phyloP scores from a whole-genome alignment of 2,797 vertebrate genomes.

The Pangasius krempfi region DNA sequence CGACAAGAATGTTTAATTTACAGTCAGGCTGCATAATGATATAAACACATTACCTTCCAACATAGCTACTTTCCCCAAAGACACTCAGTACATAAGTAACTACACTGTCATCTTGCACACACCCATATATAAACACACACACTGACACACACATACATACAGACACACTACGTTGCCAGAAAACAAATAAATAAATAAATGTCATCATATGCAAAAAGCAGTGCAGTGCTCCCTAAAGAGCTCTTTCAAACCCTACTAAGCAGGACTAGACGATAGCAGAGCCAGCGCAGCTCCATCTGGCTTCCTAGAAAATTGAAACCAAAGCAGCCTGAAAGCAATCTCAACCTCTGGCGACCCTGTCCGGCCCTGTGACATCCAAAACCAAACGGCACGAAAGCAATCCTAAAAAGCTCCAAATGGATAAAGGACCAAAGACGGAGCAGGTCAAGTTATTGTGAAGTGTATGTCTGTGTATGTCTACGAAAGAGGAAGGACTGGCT shows the following conservation, averaged over 20 bases:
- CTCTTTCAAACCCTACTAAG: slow-evolving; percentile 21
- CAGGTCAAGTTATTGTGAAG: slow-evolving; percentile 21
- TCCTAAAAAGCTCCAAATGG: slow-evolving; percentile 23
- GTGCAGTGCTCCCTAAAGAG: slow-evolving; percentile 30
- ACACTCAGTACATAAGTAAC: slow-evolving; percentile 41
- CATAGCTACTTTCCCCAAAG: slow-evolving; percentile 32
- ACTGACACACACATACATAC: background rate
- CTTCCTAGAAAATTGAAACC: slow-evolving; percentile 41
- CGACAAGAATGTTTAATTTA: slow-evolving; percentile 37
- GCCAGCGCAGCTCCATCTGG: slow-evolving; percentile 31
- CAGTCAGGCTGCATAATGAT: slow-evolving; percentile 41
- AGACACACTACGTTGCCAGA: background rate
- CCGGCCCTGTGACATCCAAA: slow-evolving; percentile 15
- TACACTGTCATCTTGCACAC: background rate
- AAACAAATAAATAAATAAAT: background rate
- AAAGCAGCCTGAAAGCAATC: slow-evolving; percentile 43
- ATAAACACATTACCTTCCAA: slow-evolving; percentile 53
- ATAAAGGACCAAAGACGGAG: background rate
- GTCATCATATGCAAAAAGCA: slow-evolving; percentile 1
- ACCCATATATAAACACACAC: background rate
- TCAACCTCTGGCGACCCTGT: slow-evolving; percentile 14
- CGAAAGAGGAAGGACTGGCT: background rate
- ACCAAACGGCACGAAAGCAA: slow-evolving; percentile 25
- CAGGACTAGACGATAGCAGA: slow-evolving; percentile 26
- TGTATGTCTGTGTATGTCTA: background rate